phyloP scores from a whole-genome alignment of 2,797 vertebrate species.

The Lates japonicus region DNA sequence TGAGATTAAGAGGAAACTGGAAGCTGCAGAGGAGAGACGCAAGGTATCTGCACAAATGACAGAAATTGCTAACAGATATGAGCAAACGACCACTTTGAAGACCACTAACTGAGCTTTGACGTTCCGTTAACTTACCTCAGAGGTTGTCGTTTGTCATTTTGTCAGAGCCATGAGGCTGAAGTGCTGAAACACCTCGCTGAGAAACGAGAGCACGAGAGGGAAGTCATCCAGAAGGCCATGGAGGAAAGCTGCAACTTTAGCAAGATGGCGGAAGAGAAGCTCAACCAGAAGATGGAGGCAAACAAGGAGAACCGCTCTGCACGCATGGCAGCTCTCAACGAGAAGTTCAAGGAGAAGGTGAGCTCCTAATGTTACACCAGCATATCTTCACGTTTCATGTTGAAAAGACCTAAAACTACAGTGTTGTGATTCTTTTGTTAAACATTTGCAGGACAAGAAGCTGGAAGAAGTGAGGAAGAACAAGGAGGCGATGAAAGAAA shows the following conservation, averaged over 20 bases:
- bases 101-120: not conserved
- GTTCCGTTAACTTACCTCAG: not conserved
- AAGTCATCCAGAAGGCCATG: constrained; percentile 94
- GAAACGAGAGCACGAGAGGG: constrained; percentile 94
- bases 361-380: not conserved
- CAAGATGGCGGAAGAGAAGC: constrained; percentile 94
- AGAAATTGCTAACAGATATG: not conserved
- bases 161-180: constrained; percentile 92
- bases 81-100: not conserved
- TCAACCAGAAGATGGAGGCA: constrained; percentile 96
- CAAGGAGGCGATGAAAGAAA: constrained; percentile 92
- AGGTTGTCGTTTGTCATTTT: not conserved
- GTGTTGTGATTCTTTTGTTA: constrained; percentile 3
- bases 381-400: not conserved
- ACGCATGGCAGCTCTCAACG: constrained; percentile 92
- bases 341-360: constrained; percentile 96
- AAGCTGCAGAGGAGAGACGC: constrained; percentile 95
- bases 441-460: constrained; percentile 91
- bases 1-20: constrained; percentile 95
- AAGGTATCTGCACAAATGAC: constrained; percentile 85
- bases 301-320: constrained; percentile 95
- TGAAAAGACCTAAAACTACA: not conserved
- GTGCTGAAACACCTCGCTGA: constrained; percentile 94
- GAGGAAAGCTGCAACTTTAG: constrained; percentile 95
- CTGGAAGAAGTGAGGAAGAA: constrained; percentile 95